Conservation (phyloP, 2,797 vertebrate genomes). For the Arctocebus calabarensis region DNA sequence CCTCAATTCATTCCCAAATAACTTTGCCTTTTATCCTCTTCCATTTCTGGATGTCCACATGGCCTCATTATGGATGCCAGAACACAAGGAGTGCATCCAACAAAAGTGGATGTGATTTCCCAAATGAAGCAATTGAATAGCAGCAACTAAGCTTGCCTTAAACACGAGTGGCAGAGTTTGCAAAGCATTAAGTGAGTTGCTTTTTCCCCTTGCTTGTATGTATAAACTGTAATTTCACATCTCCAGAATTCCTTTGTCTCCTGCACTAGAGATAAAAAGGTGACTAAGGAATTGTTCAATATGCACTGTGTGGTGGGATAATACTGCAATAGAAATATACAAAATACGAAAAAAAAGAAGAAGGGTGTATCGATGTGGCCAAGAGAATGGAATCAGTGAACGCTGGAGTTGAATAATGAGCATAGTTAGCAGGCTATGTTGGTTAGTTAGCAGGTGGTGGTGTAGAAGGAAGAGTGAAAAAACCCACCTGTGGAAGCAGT, state of each 20-base stretch:
- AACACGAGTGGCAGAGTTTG: background rate
- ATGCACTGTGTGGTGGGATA: background rate
- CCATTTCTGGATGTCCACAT: constrained; percentile 29
- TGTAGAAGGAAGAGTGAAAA: background rate
- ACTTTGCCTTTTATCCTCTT: constrained; percentile 16
- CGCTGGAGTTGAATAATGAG: background rate
- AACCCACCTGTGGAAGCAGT: background rate
- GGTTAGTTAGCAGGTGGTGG: background rate
- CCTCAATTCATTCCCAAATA: constrained; percentile 8
- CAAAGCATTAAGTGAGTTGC: background rate
- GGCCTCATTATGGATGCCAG: background rate
- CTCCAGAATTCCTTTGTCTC: background rate
- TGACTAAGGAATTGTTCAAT: background rate
- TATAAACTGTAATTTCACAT: background rate
- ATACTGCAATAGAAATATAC: background rate
- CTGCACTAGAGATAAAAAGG: background rate
- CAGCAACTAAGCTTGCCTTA: background rate
- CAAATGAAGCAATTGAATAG: background rate
- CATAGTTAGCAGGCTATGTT: background rate
- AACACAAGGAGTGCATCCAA: background rate
- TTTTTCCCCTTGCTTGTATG: background rate
- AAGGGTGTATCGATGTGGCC: background rate
- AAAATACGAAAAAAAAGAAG: background rate
- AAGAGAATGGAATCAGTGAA: background rate
- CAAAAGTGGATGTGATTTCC: background rate